phyloP scores from a whole-genome alignment of 2,888 invertebrate genomes.

The Diplazon laetatorius region DNA sequence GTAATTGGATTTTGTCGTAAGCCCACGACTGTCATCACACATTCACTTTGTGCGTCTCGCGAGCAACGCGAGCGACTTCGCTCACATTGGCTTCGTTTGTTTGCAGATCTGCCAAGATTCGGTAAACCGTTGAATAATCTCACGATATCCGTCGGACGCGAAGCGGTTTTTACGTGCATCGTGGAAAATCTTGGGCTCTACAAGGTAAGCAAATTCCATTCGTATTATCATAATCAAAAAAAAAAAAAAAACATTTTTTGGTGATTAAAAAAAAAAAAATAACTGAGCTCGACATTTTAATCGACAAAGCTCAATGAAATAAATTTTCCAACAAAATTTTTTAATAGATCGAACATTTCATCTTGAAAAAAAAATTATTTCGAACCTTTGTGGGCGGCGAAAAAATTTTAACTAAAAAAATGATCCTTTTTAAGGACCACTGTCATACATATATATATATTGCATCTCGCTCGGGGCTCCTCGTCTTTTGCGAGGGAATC shows the following conservation, averaged over 20 bases:
- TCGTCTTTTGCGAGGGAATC: conserved; percentile 47
- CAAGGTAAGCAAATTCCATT: conserved; percentile 79
- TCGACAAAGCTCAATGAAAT: too few relatives aligned
- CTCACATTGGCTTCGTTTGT: too few relatives aligned
- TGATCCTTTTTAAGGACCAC: too few relatives aligned
- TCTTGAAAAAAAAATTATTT: too few relatives aligned
- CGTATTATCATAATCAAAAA: too few relatives aligned
- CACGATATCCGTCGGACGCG: conserved; percentile 80
- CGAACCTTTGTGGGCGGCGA: too few relatives aligned
- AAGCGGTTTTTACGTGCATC: conserved; percentile 80
- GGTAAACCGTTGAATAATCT: conserved; percentile 81
- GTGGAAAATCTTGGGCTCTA: conserved; percentile 80
- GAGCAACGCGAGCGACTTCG: neutral
- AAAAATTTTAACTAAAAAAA: too few relatives aligned
- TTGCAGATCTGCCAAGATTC: conserved; percentile 81
- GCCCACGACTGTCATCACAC: neutral
- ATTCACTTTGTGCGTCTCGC: neutral
- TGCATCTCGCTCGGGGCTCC: conserved; percentile 43
- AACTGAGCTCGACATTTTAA: too few relatives aligned
- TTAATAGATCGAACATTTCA: too few relatives aligned
- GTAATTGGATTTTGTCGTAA: neutral
- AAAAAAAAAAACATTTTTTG: too few relatives aligned
- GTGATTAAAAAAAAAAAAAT: too few relatives aligned
- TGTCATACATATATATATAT: neutral
- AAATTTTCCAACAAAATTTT: too few relatives aligned